Evolutionary conservation across 1,140 invertebrate genomes (phyloP), one percentile per base, ranked within the genome.

Genomic region (Copidosoma floridanum): DNA sequence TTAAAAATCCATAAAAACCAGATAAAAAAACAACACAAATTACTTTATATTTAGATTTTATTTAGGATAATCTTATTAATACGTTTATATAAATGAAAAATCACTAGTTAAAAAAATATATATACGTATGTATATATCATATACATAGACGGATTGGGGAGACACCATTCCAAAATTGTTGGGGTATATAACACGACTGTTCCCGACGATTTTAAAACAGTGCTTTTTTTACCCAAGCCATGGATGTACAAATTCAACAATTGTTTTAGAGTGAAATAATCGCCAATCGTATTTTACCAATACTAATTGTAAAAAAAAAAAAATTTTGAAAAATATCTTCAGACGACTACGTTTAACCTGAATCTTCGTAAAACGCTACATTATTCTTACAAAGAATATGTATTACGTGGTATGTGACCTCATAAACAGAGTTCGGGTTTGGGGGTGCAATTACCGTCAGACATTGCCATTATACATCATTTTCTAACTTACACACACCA

Each of bases 401-500:
- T n/a, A n/a, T n/a, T n/a, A n/a, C n/a, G n/a, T 41, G 52, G 26
- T 48, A 55, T 47, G 40, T 55, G 46, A 61, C 26, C 37, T 47
- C 43, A 18, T 53, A 43, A 53, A 14, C 41, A 60, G 41, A 29
- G 40, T 46, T 55, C 14, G 27, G 52, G 38, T 18, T 11, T 3
- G 18, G 57, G n/a, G 57, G 43, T 60, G 50, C 43, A 60, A 60
- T n/a, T 53, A 60, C 43, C 50, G 43, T 54, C 54, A 60, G 32
- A 38, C 24, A 60, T 60, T 50, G 43, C 53, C 57, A 60, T 53
- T 27, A 47, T 58, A 43, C 57, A 43, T 66, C 53, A 50, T 27
- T 63, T 61, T 68, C 62, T 55, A 59, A 57, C 63, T 55, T 66
- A 63, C 43, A 60, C 59, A 53, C 61, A 47, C 50, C 29, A 29